phyloP scores from a whole-genome alignment of 2,797 vertebrate species.

The Zonotrichia albicollis region DNA sequence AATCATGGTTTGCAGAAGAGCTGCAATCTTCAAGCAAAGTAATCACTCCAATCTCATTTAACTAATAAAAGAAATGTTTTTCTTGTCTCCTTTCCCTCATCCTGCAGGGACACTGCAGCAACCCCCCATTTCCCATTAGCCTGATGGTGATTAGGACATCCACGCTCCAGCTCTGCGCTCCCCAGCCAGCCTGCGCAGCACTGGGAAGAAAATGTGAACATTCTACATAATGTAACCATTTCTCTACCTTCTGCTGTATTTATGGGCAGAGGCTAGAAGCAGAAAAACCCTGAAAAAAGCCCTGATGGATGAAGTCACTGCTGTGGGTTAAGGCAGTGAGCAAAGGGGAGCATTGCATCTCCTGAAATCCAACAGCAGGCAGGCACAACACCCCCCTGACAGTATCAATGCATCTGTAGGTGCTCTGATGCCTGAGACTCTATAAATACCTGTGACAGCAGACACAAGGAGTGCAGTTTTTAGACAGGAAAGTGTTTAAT shows the following conservation, averaged over 20 bases:
- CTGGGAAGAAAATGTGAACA: background rate
- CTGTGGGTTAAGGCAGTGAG: background rate
- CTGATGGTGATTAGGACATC: background rate
- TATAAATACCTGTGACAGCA: conserved; percentile 10
- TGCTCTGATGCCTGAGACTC: background rate
- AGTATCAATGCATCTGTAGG: background rate
- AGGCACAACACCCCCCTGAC: background rate
- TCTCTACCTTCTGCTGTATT: background rate
- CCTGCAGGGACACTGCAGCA: background rate
- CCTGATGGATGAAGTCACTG: background rate
- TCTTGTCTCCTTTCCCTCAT: background rate
- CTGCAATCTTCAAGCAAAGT: conserved; percentile 25
- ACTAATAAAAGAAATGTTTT: conserved; percentile 40
- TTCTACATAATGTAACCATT: background rate
- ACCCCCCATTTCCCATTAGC: background rate
- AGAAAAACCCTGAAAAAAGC: background rate
- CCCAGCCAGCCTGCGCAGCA: background rate
- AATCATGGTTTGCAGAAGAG: conserved; percentile 7
- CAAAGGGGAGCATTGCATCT: background rate
- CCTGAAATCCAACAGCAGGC: background rate
- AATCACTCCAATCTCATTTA: conserved; percentile 43
- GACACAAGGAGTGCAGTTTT: background rate
- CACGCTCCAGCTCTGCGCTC: background rate
- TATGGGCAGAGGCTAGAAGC: background rate
- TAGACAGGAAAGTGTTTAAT: conserved; percentile 41